Percentiles rank a stretch among this genome's conserved stretches.
These are phyloP conservation scores for Seriola dumerili DNA, from an alignment of 2,113 vertebrate species.

Conservation along the genomic window DNA sequence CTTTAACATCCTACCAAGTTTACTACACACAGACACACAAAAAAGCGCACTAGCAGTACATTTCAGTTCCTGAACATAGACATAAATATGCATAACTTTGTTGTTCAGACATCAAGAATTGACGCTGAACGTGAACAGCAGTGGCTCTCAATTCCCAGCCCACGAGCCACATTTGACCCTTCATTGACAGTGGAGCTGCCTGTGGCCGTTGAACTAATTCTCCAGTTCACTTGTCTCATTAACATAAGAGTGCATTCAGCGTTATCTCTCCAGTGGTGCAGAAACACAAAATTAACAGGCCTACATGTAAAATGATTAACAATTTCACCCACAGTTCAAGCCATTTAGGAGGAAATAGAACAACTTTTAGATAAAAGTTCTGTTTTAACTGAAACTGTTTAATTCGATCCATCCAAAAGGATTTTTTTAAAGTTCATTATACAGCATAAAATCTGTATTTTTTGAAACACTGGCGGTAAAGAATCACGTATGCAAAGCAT, in stretches of 20 bases:
- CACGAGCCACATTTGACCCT: conserved; percentile 25
- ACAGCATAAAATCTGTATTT: neutral
- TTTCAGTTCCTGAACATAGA: neutral
- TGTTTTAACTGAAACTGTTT: neutral
- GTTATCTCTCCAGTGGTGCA: conserved; percentile 30
- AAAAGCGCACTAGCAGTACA: neutral
- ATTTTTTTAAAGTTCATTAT: neutral
- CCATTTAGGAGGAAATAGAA: conserved; percentile 6
- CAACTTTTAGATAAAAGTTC: neutral
- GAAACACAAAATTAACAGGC: conserved; percentile 23
- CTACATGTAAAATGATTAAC: neutral
- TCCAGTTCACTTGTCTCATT: conserved; percentile 28
- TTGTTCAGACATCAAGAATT: neutral
- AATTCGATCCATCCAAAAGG: neutral
- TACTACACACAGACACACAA: neutral
- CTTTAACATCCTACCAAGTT: neutral
- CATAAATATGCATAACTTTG: conserved; percentile 6
- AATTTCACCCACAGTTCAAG: neutral
- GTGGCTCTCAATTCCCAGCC: conserved; percentile 5
- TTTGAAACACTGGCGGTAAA: conserved; percentile 21
- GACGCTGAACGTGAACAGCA: neutral
- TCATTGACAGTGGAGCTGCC: conserved; percentile 24
- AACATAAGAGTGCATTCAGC: conserved; percentile 27
- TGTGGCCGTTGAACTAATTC: conserved; percentile 14
- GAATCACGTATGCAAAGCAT: conserved; percentile 19